phyloP scores from a whole-genome alignment of 2,888 invertebrate genomes.

The Pseudolycoriella hygida region DNA sequence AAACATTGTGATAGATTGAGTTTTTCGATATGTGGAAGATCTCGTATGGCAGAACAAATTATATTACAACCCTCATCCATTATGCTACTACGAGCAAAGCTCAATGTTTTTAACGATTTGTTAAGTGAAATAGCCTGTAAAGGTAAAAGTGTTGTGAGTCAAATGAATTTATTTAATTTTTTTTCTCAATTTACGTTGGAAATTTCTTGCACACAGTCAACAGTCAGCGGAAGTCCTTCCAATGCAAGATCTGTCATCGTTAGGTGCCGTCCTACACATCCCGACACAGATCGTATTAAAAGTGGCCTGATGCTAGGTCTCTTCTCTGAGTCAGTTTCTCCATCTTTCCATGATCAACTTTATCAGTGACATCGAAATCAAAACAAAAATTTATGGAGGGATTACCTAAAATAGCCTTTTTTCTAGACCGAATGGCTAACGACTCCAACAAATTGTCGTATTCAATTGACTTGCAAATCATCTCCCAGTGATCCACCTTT shows the following conservation, averaged over 20 bases:
- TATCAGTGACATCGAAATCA: too few species aligned
- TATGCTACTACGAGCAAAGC: conserved; percentile 46
- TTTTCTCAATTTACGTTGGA: conserved; percentile 30
- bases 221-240: conserved; percentile 52
- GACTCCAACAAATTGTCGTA: too few species aligned
- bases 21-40: conserved; percentile 45
- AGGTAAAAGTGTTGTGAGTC: conserved; percentile 9
- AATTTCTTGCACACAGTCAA: conserved; percentile 43
- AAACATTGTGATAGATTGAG: conserved; percentile 53
- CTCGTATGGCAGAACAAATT: conserved; percentile 47
- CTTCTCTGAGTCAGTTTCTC: too few species aligned
- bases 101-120: conserved; percentile 44
- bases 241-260: conserved; percentile 32
- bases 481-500: too few species aligned
- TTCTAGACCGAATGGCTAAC: too few species aligned
- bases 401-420: too few species aligned
- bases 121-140: conserved; percentile 41
- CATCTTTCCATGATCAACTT: too few species aligned
- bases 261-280: not conserved
- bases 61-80: conserved; percentile 55
- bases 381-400: too few species aligned
- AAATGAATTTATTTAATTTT: conserved; percentile 2
- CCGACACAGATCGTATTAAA: too few species aligned
- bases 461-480: too few species aligned
- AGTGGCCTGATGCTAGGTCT: too few species aligned